Conservation (phyloP, 2,797 vertebrate species). For the Acestrorhynchus altus region DNA sequence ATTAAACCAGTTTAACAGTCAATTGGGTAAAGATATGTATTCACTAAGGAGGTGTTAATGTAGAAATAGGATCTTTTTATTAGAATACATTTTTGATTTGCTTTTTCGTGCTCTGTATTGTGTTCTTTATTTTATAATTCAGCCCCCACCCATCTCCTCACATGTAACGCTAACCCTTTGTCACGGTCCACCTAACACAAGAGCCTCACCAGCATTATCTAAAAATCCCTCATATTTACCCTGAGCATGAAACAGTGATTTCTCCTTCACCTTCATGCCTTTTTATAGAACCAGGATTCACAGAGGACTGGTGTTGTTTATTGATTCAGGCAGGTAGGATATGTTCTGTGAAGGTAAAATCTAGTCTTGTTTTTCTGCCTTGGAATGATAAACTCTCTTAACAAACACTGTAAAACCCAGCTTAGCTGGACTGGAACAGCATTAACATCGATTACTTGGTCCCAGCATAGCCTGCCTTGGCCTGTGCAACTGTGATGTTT, state of each 20-base stretch:
- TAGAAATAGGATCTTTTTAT: too few species aligned
- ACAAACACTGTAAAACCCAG: conserved; percentile 5
- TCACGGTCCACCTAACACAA: neutral
- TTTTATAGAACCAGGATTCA: neutral
- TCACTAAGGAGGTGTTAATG: too few species aligned
- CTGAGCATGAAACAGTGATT: neutral
- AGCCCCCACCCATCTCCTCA: neutral
- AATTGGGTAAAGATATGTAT: too few species aligned
- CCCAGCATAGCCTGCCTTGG: neutral
- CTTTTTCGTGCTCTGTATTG: too few species aligned
- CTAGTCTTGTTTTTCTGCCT: conserved; percentile 6
- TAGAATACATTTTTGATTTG: too few species aligned
- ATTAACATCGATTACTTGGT: conserved; percentile 1
- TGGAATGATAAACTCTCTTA: neutral
- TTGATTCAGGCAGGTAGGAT: neutral
- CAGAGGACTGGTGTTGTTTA: neutral
- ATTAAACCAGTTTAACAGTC: too few species aligned
- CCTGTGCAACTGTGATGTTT: neutral
- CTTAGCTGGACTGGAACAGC: neutral
- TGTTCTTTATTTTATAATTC: too few species aligned
- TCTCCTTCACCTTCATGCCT: neutral
- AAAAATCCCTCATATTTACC: neutral
- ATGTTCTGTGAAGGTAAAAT: neutral
- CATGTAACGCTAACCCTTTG: neutral
- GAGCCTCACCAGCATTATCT: neutral